Base-by-base conservation (phyloP, 2,797 vertebrate species). In the Sebastes aleutianus region DNA sequence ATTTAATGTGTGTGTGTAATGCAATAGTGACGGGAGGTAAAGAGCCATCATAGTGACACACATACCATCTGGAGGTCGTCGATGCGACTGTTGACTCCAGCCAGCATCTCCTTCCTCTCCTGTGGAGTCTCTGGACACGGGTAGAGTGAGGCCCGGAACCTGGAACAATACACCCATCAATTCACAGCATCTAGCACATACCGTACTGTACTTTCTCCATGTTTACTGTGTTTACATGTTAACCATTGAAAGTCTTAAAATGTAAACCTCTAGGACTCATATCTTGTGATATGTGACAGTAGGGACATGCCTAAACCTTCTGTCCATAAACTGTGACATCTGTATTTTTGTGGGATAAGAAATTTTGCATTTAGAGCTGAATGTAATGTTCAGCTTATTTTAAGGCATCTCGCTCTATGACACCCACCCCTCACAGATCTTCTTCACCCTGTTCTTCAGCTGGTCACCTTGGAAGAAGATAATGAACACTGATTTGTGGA, bases 391-490 rank as follows among this genome's bases (percentile, higher is more conserved):
- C 47, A 53, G 20, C 8, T n/a, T 53, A 20, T 47, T 18, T 16
- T 16, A 47, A 43, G 14, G 53, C 2, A 1, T 31, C 13, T 63
- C 16, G 2, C 10, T 39, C 13, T 29, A 11, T 39, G 13, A 47
- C 27, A 87, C 88, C 3, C 93, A 99, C 98, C 98, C 98, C 93
- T 99, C 97, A 77, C 97, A 99, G 70, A 99, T 99, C 92, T 99
- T 99, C 93, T 98, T 99, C 79, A 99, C 98, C 88, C 98, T 95
- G 91, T 97, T 99, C 93, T 98, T 99, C 88, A 99, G 84, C 77
- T 99, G 98, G 89, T 99, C 97, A 0, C 98, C 97, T 97, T 99
- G 98, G 94, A 99, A 99, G 90, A 99, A 99, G 92, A 99, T 98
- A 89, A 98, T 99, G 88, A 99, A 99, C 66, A 99, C 98, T 12